Evolutionary conservation across 1,140 invertebrate genomes (phyloP).

Genomic region (Homarus americanus): DNA sequence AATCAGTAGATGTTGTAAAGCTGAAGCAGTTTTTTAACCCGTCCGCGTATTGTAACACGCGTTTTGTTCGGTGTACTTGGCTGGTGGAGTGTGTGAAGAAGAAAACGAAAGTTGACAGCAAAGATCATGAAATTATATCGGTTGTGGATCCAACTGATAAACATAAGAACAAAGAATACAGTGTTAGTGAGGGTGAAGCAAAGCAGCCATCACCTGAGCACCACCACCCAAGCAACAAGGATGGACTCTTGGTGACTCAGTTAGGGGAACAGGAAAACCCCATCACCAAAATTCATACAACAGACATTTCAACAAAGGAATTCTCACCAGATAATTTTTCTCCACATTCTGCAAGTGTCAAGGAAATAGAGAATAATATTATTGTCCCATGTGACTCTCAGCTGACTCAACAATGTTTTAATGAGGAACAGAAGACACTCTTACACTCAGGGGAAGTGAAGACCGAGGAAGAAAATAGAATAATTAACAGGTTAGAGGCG

Average conservation of each 20-base stretch:
- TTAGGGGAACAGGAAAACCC: neutral
- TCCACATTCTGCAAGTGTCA: neutral
- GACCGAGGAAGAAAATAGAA: neutral
- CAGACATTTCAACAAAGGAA: neutral
- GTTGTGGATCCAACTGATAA: neutral
- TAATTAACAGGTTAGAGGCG: neutral
- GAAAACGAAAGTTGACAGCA: slow-evolving; percentile 29
- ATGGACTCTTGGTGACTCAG: neutral
- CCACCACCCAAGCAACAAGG: neutral
- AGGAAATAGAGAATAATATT: neutral
- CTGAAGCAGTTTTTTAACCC: slow-evolving; percentile 41
- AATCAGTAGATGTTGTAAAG: slow-evolving; percentile 52
- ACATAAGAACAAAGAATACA: neutral
- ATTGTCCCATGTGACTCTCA: neutral
- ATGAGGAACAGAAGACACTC: neutral
- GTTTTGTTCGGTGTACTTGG: slow-evolving; percentile 60
- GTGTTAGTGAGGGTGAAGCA: neutral
- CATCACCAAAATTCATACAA: neutral
- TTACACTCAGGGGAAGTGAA: neutral
- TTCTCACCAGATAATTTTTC: neutral
- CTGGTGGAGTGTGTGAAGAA: slow-evolving; percentile 51
- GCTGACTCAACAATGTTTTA: neutral
- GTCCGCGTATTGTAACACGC: neutral
- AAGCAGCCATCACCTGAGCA: neutral
- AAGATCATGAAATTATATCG: slow-evolving; percentile 30